A percentile compares a stretch with the other conserved stretches of the same genome.
phyloP scores from a whole-genome alignment of 2,113 vertebrate species.

The Datnioides undecimradiatus region DNA sequence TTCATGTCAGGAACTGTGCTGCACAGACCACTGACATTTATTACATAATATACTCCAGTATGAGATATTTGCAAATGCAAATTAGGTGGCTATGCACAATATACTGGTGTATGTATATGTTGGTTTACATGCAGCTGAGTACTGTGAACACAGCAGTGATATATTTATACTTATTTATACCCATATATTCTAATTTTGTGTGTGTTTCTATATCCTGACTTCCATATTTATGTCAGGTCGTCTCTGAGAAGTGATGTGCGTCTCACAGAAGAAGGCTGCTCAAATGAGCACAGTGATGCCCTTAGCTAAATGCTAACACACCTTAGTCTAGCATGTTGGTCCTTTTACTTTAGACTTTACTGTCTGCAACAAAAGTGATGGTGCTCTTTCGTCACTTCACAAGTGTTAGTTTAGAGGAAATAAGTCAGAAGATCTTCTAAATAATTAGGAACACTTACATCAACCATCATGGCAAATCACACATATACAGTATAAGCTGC shows the following conservation, averaged over 20 bases:
- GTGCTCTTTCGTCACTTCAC: too few species aligned
- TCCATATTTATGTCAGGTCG: neutral
- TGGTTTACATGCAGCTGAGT: neutral
- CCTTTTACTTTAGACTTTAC: too few species aligned
- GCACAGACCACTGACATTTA: slow-evolving; percentile 34
- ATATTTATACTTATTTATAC: slow-evolving; percentile 19
- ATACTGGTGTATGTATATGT: neutral
- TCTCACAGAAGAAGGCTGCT: neutral
- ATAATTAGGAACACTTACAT: too few species aligned
- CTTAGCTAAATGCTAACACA: neutral
- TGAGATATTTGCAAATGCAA: slow-evolving; percentile 35
- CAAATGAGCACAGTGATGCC: neutral
- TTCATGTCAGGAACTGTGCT: slow-evolving; percentile 16
- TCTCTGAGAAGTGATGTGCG: neutral
- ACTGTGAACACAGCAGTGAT: neutral
- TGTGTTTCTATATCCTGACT: neutral
- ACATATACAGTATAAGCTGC: neutral
- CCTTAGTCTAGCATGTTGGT: neutral
- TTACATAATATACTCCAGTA: slow-evolving; percentile 14
- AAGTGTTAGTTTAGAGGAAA: neutral
- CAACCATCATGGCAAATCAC: neutral
- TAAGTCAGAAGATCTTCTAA: neutral
- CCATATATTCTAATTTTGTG: slow-evolving; percentile 12
- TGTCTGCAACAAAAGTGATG: too few species aligned
- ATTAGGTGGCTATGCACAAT: slow-evolving; percentile 14